Percentiles rank a stretch among this genome's conserved stretches.
phyloP scores from a whole-genome alignment of 2,113 vertebrate genomes.

The Galeopterus variegatus region DNA sequence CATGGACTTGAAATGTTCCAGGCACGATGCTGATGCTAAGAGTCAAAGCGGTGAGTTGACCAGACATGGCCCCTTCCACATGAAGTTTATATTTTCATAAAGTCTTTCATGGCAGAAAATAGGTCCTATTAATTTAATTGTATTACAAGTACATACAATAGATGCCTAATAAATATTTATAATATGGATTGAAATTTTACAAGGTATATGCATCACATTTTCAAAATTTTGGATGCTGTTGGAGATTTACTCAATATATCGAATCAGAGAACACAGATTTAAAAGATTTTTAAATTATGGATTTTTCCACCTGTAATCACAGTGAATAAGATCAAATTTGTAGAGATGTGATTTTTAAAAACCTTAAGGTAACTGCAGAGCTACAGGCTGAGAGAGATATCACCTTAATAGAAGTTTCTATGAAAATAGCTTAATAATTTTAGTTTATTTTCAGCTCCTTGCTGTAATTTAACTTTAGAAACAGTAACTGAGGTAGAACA shows the following conservation, averaged over 20 bases:
- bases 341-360: background rate
- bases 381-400: background rate
- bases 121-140: background rate
- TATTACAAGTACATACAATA: background rate
- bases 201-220: background rate
- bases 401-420: background rate
- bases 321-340: background rate
- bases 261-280: background rate
- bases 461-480: background rate
- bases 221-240: background rate
- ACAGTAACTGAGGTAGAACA: background rate
- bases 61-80: background rate
- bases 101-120: background rate
- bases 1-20: background rate
- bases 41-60: background rate
- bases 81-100: background rate
- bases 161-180: background rate
- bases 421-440: background rate
- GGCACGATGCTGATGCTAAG: background rate
- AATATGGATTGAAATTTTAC: background rate
- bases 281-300: background rate
- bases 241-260: background rate
- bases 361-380: background rate
- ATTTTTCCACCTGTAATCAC: background rate
- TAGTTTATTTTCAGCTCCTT: background rate